Evolutionary conservation across 2,888 invertebrate species (phyloP).

Genomic region (Mesorhabditis spiculigera): DNA sequence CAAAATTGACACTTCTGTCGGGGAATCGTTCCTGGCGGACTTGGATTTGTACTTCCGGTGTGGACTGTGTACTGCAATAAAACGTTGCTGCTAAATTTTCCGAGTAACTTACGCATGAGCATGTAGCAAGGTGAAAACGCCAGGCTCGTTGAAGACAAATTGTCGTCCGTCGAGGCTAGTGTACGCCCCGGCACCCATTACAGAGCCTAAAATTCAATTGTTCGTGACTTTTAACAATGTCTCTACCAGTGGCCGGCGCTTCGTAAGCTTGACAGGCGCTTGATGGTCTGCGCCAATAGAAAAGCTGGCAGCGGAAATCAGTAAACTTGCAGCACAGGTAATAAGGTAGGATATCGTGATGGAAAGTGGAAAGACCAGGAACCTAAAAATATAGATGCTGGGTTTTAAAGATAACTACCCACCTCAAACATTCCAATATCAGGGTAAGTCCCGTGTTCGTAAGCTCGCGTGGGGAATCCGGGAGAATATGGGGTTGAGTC

Average conservation of each 20-base stretch:
- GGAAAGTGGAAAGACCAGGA: constrained; percentile 90
- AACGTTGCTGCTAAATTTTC: neutral
- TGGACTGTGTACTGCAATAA: constrained; percentile 21
- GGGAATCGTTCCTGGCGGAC: constrained; percentile 49
- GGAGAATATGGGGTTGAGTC: constrained; percentile 45
- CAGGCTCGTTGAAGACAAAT: constrained; percentile 87
- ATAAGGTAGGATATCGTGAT: constrained; percentile 87
- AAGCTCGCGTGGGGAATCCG: constrained; percentile 49
- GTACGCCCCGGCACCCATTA: constrained; percentile 89
- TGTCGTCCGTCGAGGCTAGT: constrained; percentile 83
- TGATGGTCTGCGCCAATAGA: constrained; percentile 82
- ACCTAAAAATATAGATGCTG: constrained; percentile 61
- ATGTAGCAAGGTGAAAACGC: constrained; percentile 76
- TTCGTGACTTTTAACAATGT: constrained; percentile 73
- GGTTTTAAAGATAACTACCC: neutral
- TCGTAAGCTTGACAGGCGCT: constrained; percentile 81
- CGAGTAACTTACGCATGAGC: constrained; percentile 22
- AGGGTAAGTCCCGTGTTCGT: constrained; percentile 83
- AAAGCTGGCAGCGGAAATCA: constrained; percentile 86
- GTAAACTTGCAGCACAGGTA: constrained; percentile 91
- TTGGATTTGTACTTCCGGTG: constrained; percentile 50
- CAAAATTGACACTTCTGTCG: constrained; percentile 48
- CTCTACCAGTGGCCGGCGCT: constrained; percentile 38
- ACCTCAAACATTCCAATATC: constrained; percentile 91
- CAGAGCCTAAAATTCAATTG: constrained; percentile 77